Evolutionary conservation across 2,113 vertebrate genomes (phyloP).

Genomic region (Catagonus wagneri): DNA sequence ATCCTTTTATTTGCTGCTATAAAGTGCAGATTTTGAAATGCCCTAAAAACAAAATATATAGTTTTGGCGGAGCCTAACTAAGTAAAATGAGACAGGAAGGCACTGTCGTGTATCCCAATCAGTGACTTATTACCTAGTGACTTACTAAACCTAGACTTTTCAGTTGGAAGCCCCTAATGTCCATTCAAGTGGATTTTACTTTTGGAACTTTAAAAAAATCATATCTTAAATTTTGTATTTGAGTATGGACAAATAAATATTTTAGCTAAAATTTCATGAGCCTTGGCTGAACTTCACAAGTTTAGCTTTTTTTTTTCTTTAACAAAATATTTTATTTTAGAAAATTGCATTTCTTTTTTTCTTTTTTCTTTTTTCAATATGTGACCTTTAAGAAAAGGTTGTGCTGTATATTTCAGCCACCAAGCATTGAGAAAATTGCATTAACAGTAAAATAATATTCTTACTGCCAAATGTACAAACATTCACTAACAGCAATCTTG

Average conservation of each 20-base stretch:
- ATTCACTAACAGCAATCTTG: slow-evolving; percentile 64
- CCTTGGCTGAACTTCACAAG: neutral
- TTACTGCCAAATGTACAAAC: slow-evolving; percentile 79
- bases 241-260: neutral
- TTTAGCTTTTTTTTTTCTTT: neutral
- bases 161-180: neutral
- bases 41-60: neutral
- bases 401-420: slow-evolving; percentile 72
- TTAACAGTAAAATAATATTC: slow-evolving; percentile 83
- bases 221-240: neutral
- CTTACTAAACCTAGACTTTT: neutral
- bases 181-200: neutral
- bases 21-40: neutral
- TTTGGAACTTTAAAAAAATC: neutral
- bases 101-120: neutral
- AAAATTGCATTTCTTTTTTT: neutral
- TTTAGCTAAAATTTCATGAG: neutral
- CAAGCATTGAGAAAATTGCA: slow-evolving; percentile 26
- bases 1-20: neutral
- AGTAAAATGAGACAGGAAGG: neutral
- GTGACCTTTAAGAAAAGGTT: slow-evolving; percentile 72
- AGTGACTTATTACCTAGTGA: neutral
- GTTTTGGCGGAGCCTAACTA: neutral
- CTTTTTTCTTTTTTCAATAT: neutral
- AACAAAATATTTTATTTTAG: slow-evolving; percentile 73